These are phyloP conservation scores for Madoqua kirkii DNA, from an alignment of 2,113 vertebrate genomes.

Conservation along the genomic window DNA sequence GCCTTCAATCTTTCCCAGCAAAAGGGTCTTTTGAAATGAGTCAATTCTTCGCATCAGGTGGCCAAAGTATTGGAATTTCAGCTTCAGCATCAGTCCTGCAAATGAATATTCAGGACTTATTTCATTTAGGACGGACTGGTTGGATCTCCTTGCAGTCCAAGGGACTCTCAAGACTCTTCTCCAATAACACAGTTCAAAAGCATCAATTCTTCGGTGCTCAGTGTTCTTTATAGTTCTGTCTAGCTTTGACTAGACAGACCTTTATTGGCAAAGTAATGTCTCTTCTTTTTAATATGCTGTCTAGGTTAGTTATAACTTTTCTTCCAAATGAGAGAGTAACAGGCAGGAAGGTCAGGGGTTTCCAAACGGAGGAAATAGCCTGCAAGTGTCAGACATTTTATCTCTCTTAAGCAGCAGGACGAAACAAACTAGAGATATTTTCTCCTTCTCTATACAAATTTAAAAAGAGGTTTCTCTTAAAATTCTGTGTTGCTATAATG, in stretches of 20 bases:
- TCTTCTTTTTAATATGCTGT: not conserved
- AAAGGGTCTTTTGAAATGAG: not conserved
- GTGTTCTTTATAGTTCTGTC: not conserved
- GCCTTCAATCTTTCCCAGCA: not conserved
- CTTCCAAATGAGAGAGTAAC: too few relatives aligned
- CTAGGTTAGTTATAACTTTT: not conserved
- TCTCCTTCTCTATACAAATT: too few relatives aligned
- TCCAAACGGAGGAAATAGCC: too few relatives aligned
- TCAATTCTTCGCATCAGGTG: not conserved
- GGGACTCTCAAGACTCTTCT: not conserved
- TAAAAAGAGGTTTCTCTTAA: too few relatives aligned
- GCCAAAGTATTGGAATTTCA: not conserved
- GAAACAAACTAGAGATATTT: too few relatives aligned
- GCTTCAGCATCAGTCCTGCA: not conserved
- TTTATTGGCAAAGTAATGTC: not conserved
- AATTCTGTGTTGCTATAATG: too few relatives aligned
- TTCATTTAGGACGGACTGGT: not conserved
- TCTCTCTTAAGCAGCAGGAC: too few relatives aligned
- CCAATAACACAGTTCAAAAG: not conserved
- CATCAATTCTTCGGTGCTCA: not conserved
- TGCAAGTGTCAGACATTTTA: too few relatives aligned
- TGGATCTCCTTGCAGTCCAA: not conserved
- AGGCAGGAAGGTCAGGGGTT: too few relatives aligned
- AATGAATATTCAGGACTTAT: not conserved
- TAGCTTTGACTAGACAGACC: not conserved